Evolutionary conservation across 1,140 invertebrate genomes (phyloP).

Genomic region (Formica selysi): DNA sequence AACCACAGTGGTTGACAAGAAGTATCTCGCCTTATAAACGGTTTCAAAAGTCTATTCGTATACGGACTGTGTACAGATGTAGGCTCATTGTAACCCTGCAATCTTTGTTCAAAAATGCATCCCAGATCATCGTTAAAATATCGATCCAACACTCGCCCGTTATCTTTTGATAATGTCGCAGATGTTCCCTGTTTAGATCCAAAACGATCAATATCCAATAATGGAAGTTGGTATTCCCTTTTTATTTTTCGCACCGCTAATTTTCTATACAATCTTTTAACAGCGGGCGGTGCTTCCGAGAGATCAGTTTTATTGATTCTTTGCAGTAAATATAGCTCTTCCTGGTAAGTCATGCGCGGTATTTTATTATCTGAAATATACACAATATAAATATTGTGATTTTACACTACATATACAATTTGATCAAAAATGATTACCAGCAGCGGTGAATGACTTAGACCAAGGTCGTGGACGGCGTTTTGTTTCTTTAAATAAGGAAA

Average conservation of each 20-base stretch:
- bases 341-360: slow-evolving; percentile 87
- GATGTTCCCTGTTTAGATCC: slow-evolving; percentile 71
- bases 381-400: slow-evolving; percentile 12
- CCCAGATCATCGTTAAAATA: slow-evolving; percentile 82
- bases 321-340: slow-evolving; percentile 87
- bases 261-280: slow-evolving; percentile 88
- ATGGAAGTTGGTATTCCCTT: slow-evolving; percentile 86
- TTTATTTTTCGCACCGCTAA: slow-evolving; percentile 88
- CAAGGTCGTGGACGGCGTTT: slow-evolving; percentile 76
- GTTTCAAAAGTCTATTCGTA: slow-evolving; percentile 90
- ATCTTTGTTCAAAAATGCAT: slow-evolving; percentile 82
- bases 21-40: slow-evolving; percentile 92
- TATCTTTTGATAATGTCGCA: slow-evolving; percentile 61
- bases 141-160: slow-evolving; percentile 84
- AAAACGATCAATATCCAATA: slow-evolving; percentile 88
- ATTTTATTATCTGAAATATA: slow-evolving; percentile 77
- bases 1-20: slow-evolving; percentile 90
- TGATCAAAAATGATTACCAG: slow-evolving; percentile 38
- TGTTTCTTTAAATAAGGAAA: slow-evolving; percentile 77
- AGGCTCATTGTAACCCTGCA: slow-evolving; percentile 86
- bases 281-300: slow-evolving; percentile 80
- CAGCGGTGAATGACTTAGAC: slow-evolving; percentile 65
- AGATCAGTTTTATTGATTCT: slow-evolving; percentile 84
- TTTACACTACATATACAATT: neutral
- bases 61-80: slow-evolving; percentile 88